Base-by-base conservation (phyloP, 2,113 vertebrate genomes). In the Fregetta grallaria region DNA sequence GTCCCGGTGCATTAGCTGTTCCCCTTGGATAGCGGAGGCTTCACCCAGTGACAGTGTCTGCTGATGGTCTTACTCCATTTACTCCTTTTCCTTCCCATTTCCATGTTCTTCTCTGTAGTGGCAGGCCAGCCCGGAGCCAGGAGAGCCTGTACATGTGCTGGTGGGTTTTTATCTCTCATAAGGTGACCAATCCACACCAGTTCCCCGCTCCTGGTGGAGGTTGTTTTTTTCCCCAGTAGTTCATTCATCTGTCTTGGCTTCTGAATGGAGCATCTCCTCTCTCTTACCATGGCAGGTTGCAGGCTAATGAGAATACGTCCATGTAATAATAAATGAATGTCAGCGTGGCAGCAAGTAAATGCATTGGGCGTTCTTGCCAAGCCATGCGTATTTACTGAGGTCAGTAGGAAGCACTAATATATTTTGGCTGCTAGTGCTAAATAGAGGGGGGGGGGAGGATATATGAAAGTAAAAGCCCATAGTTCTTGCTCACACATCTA, bases 141-240 rank as follows among this genome's bases (percentile, higher is more conserved):
- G 45, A 49, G 17, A 71, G 15, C 49, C 36, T 40, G 20, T 50
- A 2, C 8, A 0, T 15, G 3, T 38, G 29, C 10, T 40, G 49
- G 30, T 53, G 68, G 13, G 2, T 4, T 23, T 26, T 62, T 19
- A 13, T 2, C 25, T 10, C 25, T 15, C 6, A 0, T 3, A 9
- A 22, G 9, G 9, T 40, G 47, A 42, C 49, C 8, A 40, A 55
- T 32, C 38, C 61, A 36, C 32, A 25, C 25, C 53, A 34, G 7
- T 36, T 59, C 49, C 38, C 29, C 1, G 1, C 47, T 77, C 30
- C 20, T 42, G 8, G 8, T 25, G 9, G 16, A 80, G 36, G 7
- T 16, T 75, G 92, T 74, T 7, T 86, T 25, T 61, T 80, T 32
- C 38, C 36, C 26, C 36, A 18, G 36, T 26, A 22, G 50, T 59